A percentile compares a stretch with the other conserved stretches of the same genome.
Conservation (phyloP, 2,113 vertebrate genomes). For the Hyperoodon ampullatus region DNA sequence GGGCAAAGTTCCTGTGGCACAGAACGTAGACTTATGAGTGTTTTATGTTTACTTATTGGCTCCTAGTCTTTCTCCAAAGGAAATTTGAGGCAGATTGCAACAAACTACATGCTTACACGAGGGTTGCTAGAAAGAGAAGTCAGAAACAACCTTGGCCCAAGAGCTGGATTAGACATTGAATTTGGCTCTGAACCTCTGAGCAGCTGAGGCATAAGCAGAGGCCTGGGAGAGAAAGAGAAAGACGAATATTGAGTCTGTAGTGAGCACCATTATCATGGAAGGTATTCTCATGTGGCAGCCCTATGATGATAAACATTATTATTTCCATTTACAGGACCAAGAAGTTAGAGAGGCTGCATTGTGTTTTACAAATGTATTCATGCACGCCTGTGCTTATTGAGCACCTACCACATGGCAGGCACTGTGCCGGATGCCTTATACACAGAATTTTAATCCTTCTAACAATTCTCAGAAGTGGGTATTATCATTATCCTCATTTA, state of each 20-base stretch:
- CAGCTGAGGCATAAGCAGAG: not conserved
- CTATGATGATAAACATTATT: not conserved
- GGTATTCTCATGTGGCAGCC: not conserved
- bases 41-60: slow-evolving; percentile 6
- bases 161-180: not conserved
- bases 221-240: not conserved
- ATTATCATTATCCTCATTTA: not conserved
- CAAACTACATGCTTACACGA: not conserved
- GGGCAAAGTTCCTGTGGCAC: not conserved
- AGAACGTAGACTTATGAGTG: not conserved
- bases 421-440: not conserved
- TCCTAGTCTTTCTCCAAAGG: not conserved
- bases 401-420: not conserved
- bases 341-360: not conserved
- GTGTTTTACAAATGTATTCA: not conserved
- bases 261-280: not conserved
- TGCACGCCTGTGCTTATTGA: not conserved
- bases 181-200: not conserved
- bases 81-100: not conserved
- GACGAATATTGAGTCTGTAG: not conserved
- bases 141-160: not conserved
- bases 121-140: not conserved
- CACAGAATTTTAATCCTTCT: not conserved
- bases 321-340: not conserved
- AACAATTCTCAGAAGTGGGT: not conserved